phyloP scores from a whole-genome alignment of 2,113 vertebrate genomes.

The Mormyrus iriodes region DNA sequence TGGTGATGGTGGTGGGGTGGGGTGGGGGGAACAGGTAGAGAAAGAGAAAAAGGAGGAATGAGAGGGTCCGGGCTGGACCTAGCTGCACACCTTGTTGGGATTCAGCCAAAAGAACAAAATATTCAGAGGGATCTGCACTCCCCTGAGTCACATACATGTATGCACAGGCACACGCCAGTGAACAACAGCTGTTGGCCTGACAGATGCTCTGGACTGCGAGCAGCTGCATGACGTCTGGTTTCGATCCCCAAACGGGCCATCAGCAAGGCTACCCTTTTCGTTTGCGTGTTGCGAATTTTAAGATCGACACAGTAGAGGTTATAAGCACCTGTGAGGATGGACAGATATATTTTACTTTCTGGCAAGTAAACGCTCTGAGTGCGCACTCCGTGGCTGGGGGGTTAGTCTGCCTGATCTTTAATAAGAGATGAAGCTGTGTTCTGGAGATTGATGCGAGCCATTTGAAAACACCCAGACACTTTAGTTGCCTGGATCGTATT shows the following conservation, averaged over 20 bases:
- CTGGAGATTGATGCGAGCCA: slow-evolving; percentile 9
- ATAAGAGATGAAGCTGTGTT: slow-evolving; percentile 16
- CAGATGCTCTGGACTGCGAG: background rate
- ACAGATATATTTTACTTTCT: background rate
- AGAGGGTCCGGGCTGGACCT: background rate
- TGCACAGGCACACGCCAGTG: background rate
- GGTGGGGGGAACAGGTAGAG: background rate
- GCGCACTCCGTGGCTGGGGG: background rate
- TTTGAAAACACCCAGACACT: slow-evolving; percentile 6
- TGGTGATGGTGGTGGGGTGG: background rate
- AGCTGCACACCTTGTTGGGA: background rate
- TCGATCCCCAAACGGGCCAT: background rate
- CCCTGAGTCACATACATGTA: too few relatives aligned
- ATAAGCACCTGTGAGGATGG: background rate
- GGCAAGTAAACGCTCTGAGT: background rate
- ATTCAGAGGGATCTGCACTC: background rate
- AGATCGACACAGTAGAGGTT: background rate
- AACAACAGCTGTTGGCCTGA: background rate
- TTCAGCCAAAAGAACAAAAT: background rate
- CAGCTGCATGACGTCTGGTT: background rate
- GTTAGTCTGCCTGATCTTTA: background rate
- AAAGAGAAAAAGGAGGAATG: background rate
- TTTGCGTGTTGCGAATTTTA: background rate
- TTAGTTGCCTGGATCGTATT: background rate
- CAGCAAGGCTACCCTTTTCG: background rate